Percentiles rank a stretch among this genome's conserved stretches.
phyloP scores from a whole-genome alignment of 2,888 invertebrate genomes.

The Eupsilia transversa region DNA sequence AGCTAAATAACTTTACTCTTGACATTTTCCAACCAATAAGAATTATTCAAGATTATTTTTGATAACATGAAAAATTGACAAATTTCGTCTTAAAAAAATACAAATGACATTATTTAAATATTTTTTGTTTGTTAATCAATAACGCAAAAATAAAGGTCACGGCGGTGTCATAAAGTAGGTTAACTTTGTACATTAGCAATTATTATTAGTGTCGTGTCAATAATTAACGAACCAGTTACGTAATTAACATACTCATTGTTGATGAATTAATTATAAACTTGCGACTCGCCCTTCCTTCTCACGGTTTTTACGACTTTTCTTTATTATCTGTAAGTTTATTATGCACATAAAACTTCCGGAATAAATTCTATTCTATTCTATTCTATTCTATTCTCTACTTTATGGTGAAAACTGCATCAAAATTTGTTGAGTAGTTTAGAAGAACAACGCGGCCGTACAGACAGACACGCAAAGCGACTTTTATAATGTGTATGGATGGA shows the following conservation, averaged over 20 bases:
- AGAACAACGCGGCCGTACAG: neutral
- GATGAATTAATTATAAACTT: conserved; percentile 2
- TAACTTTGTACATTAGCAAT: conserved; percentile 59
- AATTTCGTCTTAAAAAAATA: conserved; percentile 51
- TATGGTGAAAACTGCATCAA: neutral
- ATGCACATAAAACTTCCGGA: neutral
- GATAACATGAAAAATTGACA: conserved; percentile 24
- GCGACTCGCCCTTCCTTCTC: neutral
- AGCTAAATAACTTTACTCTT: conserved; percentile 22
- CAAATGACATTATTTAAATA: conserved; percentile 54
- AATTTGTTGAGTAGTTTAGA: neutral
- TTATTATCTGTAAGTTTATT: too few relatives aligned
- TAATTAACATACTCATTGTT: conserved; percentile 38
- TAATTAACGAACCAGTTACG: conserved; percentile 32
- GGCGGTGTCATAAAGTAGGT: conserved; percentile 62
- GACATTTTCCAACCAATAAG: conserved; percentile 33
- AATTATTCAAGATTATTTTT: conserved; percentile 34
- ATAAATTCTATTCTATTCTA: too few relatives aligned
- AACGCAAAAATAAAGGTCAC: conserved; percentile 58
- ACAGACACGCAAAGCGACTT: neutral
- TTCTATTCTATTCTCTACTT: too few relatives aligned
- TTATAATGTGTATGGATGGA: neutral
- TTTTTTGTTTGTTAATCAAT: conserved; percentile 48
- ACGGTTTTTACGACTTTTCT: neutral
- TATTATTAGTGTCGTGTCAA: conserved; percentile 42